Evolutionary conservation across 2,113 vertebrate species (phyloP), one percentile per base, ranked within the genome.

Genomic region (Ailurus styani): DNA sequence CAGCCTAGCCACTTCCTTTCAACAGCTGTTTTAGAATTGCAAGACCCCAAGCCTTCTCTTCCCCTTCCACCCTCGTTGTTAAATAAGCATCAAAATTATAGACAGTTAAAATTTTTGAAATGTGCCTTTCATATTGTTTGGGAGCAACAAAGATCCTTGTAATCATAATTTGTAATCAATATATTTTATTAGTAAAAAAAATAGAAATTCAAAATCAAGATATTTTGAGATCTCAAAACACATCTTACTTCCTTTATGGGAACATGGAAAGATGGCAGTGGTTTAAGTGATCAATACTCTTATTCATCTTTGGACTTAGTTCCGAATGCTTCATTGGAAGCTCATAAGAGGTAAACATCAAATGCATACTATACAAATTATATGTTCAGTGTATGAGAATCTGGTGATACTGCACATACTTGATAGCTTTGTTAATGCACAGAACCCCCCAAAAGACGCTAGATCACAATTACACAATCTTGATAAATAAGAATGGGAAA

Each of bases 251-350:
- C 90, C 64, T 88, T 98, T 90, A 87, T 68, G 82, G 73, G 68
- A 85, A 93, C 82, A 18, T 50, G 82, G n/a, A 78, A 95, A 29
- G 90, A 57, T 78, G 78, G 70, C 75, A 95, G 55, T 95, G 77
- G 96, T 62, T 97, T 91, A 81, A 95, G 47, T 91, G 91, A 94
- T 96, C 97, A 96, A 40, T 81, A 86, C 77, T 97, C 96, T 83
- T 96, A 98, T 87, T 68, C 21, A 31, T 62, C 20, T 14, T 42
- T 83, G 64, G 55, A 17, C 78, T 97, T 86, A 86, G 18, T 89
- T 96, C 52, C 77, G 87, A 89, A 87, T 78, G 77, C 42, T 73
- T 70, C 55, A 60, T 2, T 73, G 82, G 62, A 86, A 94, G 55
- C 78, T 77, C 55, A 62, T 42, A 91, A 93, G 97, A 97, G 79